A percentile compares a stretch with the other conserved stretches of the same genome.
Evolutionary conservation across 1,140 invertebrate species (phyloP).

Genomic region (Portunus trituberculatus): DNA sequence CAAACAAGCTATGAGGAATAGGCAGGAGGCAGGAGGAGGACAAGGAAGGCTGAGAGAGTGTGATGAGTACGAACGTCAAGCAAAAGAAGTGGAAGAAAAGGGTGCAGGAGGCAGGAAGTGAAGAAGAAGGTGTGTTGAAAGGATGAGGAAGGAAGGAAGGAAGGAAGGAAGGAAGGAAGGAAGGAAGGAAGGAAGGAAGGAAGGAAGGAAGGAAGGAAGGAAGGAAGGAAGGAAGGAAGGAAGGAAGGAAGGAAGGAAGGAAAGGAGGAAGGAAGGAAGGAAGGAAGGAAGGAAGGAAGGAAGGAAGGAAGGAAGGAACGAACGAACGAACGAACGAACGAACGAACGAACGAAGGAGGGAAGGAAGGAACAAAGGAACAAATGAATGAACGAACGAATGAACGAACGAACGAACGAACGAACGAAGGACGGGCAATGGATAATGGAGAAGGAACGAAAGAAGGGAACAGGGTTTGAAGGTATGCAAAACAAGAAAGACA

Average conservation of each 20-base stretch:
- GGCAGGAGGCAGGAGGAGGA: background rate
- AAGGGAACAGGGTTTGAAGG: too few species aligned
- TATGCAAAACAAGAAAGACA: background rate
- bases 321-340: background rate
- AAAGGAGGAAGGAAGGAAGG: background rate
- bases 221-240: background rate
- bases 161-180: background rate
- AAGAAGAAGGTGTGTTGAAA: background rate
- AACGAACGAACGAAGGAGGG: background rate
- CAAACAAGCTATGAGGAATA: background rate
- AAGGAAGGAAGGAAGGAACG: too few species aligned
- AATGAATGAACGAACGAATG: too few species aligned
- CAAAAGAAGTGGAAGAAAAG: background rate
- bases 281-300: background rate
- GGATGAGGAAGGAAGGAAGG: background rate
- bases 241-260: background rate
- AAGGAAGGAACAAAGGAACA: background rate
- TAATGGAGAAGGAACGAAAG: too few species aligned
- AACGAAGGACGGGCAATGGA: too few species aligned
- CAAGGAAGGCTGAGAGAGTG: background rate
- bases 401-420: background rate
- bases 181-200: background rate
- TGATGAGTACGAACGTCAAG: background rate
- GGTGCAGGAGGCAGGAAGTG: background rate
- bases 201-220: background rate